phyloP scores from a whole-genome alignment of 2,113 vertebrate genomes.

The Prunella fulvescens region DNA sequence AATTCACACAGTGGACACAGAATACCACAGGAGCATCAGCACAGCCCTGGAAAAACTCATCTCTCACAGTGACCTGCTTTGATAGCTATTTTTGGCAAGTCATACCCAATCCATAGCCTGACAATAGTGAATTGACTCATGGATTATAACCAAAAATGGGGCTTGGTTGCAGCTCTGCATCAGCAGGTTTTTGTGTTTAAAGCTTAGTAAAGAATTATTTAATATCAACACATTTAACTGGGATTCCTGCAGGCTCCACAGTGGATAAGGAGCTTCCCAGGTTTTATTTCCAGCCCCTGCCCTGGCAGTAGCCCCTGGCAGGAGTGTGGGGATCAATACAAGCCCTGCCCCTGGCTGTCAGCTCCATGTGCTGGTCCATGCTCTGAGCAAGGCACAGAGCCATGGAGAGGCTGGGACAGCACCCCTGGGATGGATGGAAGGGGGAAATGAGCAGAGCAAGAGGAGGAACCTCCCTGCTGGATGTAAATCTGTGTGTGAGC shows the following conservation, averaged over 20 bases:
- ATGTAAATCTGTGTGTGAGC: fast-evolving
- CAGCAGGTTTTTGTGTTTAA: neutral
- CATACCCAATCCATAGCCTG: conserved; percentile 37
- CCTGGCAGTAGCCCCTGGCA: neutral
- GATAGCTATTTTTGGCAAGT: conserved; percentile 44
- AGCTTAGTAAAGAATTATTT: neutral
- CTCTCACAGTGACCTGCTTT: conserved; percentile 34
- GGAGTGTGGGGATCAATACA: neutral
- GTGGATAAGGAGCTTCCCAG: neutral
- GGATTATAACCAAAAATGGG: neutral
- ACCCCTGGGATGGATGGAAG: neutral
- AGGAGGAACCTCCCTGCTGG: neutral
- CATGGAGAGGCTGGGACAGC: neutral
- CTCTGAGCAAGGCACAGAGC: neutral
- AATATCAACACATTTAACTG: neutral
- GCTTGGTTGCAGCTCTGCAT: neutral
- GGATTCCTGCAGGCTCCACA: neutral
- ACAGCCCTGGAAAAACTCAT: neutral
- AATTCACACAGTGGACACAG: neutral
- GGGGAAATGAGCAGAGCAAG: neutral
- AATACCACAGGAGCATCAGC: neutral
- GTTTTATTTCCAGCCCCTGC: neutral
- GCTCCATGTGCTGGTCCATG: neutral
- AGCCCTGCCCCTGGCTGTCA: neutral
- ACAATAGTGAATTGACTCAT: conserved; percentile 31